phyloP scores from a whole-genome alignment of 2,797 vertebrate genomes.

The Tiaroga cobitis region DNA sequence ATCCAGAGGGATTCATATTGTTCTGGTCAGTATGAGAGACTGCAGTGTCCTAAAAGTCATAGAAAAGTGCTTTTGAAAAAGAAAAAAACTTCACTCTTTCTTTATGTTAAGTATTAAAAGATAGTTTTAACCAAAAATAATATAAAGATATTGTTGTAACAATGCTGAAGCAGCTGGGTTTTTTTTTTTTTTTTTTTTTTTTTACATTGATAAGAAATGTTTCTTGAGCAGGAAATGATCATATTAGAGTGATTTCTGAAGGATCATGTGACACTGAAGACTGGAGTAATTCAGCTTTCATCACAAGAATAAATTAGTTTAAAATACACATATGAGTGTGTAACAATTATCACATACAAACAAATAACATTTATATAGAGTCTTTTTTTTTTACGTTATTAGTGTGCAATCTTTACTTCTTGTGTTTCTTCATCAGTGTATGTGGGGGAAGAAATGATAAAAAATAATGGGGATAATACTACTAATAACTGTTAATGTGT shows the following conservation, averaged over 20 bases:
- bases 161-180: too few relatives aligned
- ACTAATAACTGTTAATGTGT: neutral
- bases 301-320: neutral
- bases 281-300: neutral
- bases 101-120: neutral
- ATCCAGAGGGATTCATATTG: slow-evolving; percentile 52
- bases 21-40: slow-evolving; percentile 48
- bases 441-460: neutral
- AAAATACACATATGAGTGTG: neutral
- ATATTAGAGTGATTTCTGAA: neutral
- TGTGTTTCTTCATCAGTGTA: neutral
- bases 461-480: neutral
- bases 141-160: too few relatives aligned
- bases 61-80: neutral
- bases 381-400: too few relatives aligned
- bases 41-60: neutral
- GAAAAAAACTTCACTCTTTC: neutral
- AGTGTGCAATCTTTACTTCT: neutral
- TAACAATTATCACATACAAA: too few relatives aligned
- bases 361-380: too few relatives aligned
- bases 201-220: neutral
- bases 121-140: too few relatives aligned
- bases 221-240: neutral
- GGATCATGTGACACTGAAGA: neutral
- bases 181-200: too few relatives aligned